These are phyloP conservation scores for Periophthalmus magnuspinnatus DNA, from an alignment of 2,797 vertebrate genomes.

Conservation along the genomic window DNA sequence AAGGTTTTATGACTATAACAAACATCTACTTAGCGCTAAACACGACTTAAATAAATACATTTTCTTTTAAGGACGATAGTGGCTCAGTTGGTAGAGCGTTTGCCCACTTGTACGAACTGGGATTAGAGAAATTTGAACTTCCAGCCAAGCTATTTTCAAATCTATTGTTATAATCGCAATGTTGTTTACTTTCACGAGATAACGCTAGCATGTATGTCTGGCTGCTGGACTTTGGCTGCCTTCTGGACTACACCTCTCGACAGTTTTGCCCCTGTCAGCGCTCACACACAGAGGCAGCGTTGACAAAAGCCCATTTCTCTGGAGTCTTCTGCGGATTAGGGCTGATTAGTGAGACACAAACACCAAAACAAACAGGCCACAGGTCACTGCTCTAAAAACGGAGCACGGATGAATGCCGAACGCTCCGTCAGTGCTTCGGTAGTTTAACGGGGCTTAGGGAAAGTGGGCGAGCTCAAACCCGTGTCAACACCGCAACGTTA, in stretches of 20 bases:
- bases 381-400: conserved; percentile 43
- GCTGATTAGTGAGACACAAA: conserved; percentile 64
- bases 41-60: too few relatives aligned
- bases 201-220: not conserved
- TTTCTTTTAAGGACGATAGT: too few relatives aligned
- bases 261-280: conserved; percentile 25
- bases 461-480: conserved; percentile 14
- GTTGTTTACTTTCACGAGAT: not conserved
- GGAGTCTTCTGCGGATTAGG: conserved; percentile 62
- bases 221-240: not conserved
- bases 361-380: conserved; percentile 55
- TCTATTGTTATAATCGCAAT: not conserved
- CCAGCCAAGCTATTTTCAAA: not conserved
- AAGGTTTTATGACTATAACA: too few relatives aligned
- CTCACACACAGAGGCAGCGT: conserved; percentile 28
- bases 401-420: conserved; percentile 28
- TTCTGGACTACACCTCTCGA: conserved; percentile 8
- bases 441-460: conserved; percentile 36
- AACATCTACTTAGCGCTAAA: too few relatives aligned
- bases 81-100: too few relatives aligned
- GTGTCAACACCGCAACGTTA: conserved; percentile 18
- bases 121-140: not conserved
- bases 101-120: too few relatives aligned
- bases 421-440: conserved; percentile 21
- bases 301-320: conserved; percentile 44